phyloP scores from a whole-genome alignment of 2,888 invertebrate genomes.

The Hymenopus coronatus region DNA sequence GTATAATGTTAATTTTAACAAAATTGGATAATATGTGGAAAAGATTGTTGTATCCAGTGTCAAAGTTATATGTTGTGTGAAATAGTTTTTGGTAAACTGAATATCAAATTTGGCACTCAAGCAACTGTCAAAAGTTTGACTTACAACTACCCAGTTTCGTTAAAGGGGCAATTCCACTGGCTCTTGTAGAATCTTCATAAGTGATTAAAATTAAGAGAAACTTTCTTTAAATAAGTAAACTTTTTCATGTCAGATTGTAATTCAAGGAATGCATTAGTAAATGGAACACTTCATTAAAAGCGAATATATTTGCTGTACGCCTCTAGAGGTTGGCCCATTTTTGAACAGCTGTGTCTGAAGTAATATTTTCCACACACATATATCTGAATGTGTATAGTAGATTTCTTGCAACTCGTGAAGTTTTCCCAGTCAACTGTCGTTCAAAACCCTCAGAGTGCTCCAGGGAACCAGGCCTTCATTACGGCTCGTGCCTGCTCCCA shows the following conservation, averaged over 20 bases:
- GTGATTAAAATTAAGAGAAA: no score
- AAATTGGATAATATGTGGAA: no score
- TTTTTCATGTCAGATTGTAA: not conserved
- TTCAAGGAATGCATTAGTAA: not conserved
- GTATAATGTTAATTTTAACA: no score
- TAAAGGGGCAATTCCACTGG: no score
- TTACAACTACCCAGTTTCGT: no score
- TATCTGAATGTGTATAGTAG: not conserved
- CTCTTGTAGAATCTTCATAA: no score
- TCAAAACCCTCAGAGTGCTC: not conserved
- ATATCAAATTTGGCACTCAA: no score
- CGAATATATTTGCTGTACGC: not conserved
- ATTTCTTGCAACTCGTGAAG: not conserved
- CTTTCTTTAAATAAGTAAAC: no score
- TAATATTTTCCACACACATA: not conserved
- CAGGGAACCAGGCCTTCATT: not conserved
- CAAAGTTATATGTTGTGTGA: no score
- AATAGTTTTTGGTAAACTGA: no score
- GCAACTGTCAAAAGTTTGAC: no score
- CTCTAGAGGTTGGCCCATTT: not conserved
- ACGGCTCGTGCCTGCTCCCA: not conserved
- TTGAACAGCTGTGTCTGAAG: not conserved
- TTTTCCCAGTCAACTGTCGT: not conserved
- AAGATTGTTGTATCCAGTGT: no score
- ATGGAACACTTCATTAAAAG: not conserved